Evolutionary conservation across 1,140 invertebrate genomes (phyloP).

Genomic region (Colletes gigas): DNA sequence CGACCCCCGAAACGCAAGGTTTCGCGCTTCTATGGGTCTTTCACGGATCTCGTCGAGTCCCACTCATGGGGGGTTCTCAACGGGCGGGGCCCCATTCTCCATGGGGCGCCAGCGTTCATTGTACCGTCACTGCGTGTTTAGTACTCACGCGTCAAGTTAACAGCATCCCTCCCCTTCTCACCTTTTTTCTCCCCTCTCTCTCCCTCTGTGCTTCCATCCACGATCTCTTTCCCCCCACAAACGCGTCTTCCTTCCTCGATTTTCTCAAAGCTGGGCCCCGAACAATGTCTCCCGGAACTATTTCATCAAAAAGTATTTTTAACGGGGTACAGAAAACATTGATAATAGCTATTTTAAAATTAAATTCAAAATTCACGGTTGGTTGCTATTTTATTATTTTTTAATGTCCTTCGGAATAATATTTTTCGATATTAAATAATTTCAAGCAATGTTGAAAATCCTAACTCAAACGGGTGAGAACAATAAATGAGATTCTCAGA

Average conservation of each 20-base stretch:
- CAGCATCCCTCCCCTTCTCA: constrained; percentile 60
- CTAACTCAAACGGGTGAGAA: too few relatives aligned
- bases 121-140: constrained; percentile 67
- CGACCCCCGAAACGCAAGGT: constrained; percentile 34
- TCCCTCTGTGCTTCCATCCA: not conserved
- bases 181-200: constrained; percentile 18
- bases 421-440: too few relatives aligned
- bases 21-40: constrained; percentile 39
- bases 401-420: too few relatives aligned
- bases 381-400: too few relatives aligned
- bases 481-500: too few relatives aligned
- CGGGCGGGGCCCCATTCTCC: constrained; percentile 61
- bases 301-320: too few relatives aligned
- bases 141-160: constrained; percentile 70
- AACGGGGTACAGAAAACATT: too few relatives aligned
- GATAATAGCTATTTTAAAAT: too few relatives aligned
- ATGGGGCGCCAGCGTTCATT: constrained; percentile 65
- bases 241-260: constrained; percentile 9
- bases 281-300: not conserved
- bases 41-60: constrained; percentile 40
- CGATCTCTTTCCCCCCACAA: constrained; percentile 15
- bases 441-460: too few relatives aligned
- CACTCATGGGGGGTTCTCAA: constrained; percentile 66
- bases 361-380: too few relatives aligned
- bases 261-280: constrained; percentile 20